Percentiles rank a stretch among this genome's conserved stretches.
Evolutionary conservation across 2,888 invertebrate genomes (phyloP).

Genomic region (Isotomurus palustris): DNA sequence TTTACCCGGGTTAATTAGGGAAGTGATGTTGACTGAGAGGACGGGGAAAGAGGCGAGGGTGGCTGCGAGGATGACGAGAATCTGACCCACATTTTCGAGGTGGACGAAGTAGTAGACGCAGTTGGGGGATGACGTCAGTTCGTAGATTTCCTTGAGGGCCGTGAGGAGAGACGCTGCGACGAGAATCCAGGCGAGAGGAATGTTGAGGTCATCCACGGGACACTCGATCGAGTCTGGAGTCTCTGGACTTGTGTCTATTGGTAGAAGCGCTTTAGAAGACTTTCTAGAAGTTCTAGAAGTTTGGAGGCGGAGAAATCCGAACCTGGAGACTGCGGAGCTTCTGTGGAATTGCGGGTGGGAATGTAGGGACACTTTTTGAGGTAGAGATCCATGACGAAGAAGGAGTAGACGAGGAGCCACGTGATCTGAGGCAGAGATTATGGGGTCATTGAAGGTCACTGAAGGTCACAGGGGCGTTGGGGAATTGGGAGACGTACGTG

Average conservation of each 20-base stretch:
- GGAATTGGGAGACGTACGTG: too few relatives aligned
- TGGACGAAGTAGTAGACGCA: slow-evolving; percentile 20
- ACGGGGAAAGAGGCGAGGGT: slow-evolving; percentile 18
- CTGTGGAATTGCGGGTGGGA: too few relatives aligned
- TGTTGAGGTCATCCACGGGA: neutral
- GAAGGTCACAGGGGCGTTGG: too few relatives aligned
- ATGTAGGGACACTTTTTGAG: slow-evolving; percentile 27
- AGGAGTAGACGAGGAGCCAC: slow-evolving; percentile 32
- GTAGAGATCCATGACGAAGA: slow-evolving; percentile 27
- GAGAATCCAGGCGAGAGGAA: neutral
- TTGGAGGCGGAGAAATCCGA: too few relatives aligned
- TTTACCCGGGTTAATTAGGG: slow-evolving; percentile 5
- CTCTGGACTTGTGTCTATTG: too few relatives aligned
- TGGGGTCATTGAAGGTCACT: too few relatives aligned
- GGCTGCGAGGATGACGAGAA: slow-evolving; percentile 21
- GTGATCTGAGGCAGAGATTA: slow-evolving; percentile 14
- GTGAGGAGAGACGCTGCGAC: slow-evolving; percentile 7
- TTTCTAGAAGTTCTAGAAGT: too few relatives aligned
- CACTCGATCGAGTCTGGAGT: neutral
- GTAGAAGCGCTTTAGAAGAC: too few relatives aligned
- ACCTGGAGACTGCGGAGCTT: too few relatives aligned
- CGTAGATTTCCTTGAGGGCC: slow-evolving; percentile 29
- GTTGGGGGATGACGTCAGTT: slow-evolving; percentile 20
- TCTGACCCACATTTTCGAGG: slow-evolving; percentile 32
- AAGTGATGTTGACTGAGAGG: neutral